Evolutionary conservation across 2,797 vertebrate genomes (phyloP), one percentile per base, ranked within the genome.

Genomic region (Coilia nasus): DNA sequence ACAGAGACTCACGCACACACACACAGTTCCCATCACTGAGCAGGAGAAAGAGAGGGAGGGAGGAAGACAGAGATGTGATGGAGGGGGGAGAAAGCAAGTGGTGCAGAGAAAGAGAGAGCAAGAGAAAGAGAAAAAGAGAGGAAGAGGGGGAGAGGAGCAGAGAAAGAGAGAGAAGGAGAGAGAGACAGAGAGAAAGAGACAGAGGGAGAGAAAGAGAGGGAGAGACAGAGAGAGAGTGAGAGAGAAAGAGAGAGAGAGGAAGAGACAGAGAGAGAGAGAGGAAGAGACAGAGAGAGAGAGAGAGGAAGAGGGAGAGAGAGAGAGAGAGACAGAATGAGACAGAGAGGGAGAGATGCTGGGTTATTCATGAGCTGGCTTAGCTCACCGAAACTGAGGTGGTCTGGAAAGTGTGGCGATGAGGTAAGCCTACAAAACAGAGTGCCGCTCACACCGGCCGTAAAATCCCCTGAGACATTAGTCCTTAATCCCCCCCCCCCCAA

Each of bases 301-400:
- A 67, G 25, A 67, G 62, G 5, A 54, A 25, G 62, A 11, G 3
- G 10, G 23, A 28, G 25, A 67, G 62, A 67, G 25, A 14, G 11
- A 15, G 1, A 31, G 10, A 17, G 4, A 67, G 25, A 28, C 4
- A 67, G 23, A 15, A n/a, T 25, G 25, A 31, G 2, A 62, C 0
- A 60, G 59, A 62, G n/a, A 62, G 28, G 19, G 14, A 41, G 28
- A 41, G 14, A 19, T 28, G 28, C 28, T 35, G 67, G 31, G 12
- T 35, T 75, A 75, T 41, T 75, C 67, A 75, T 75, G 67, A 35
- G 28, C 14, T 75, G 67, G 67, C 67, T 75, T 75, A 75, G 47
- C 54, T 54, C 15, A 75, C 67, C 67, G 67, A 75, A 75, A 75
- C 67, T 35, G 67, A 75, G 67, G 67, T 75, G 67, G 67, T 75